These are phyloP conservation scores for Lochmaea capreae DNA, from an alignment of 2,888 invertebrate species.

Conservation along the genomic window DNA sequence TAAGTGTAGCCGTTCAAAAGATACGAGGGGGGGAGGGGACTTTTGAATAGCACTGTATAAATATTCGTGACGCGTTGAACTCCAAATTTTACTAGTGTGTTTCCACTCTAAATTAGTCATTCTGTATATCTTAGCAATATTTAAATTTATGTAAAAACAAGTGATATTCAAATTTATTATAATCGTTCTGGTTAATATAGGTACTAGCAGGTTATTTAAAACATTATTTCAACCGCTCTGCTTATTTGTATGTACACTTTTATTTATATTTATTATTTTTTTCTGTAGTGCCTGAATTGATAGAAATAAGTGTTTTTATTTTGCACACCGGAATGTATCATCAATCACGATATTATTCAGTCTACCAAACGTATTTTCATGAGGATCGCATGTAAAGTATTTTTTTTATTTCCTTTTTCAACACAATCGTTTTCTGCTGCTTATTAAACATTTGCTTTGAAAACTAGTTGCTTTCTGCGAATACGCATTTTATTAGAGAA, in stretches of 20 bases:
- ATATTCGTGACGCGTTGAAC: too few relatives aligned
- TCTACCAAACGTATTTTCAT: slow-evolving; percentile 18
- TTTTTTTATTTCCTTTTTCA: slow-evolving; percentile 11
- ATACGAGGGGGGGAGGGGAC: too few relatives aligned
- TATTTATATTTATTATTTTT: slow-evolving; percentile 20
- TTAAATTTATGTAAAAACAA: neutral
- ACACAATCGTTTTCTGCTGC: neutral
- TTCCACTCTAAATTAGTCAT: too few relatives aligned
- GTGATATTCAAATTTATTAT: slow-evolving; percentile 15
- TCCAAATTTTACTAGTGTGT: too few relatives aligned
- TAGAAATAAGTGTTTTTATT: slow-evolving; percentile 7
- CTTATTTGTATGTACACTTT: neutral
- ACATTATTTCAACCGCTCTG: neutral
- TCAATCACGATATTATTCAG: neutral
- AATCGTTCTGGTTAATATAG: neutral
- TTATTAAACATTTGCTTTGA: neutral
- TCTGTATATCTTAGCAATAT: neutral
- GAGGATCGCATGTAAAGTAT: slow-evolving; percentile 36
- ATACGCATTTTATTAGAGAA: neutral
- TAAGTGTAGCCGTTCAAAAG: too few relatives aligned
- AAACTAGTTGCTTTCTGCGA: neutral
- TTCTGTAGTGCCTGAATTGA: slow-evolving; percentile 20
- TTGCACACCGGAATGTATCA: slow-evolving; percentile 11
- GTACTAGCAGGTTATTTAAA: slow-evolving; percentile 2
- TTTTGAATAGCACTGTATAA: too few relatives aligned